Conservation (phyloP, 2,113 vertebrate species). For the Recurvirostra avosetta region DNA sequence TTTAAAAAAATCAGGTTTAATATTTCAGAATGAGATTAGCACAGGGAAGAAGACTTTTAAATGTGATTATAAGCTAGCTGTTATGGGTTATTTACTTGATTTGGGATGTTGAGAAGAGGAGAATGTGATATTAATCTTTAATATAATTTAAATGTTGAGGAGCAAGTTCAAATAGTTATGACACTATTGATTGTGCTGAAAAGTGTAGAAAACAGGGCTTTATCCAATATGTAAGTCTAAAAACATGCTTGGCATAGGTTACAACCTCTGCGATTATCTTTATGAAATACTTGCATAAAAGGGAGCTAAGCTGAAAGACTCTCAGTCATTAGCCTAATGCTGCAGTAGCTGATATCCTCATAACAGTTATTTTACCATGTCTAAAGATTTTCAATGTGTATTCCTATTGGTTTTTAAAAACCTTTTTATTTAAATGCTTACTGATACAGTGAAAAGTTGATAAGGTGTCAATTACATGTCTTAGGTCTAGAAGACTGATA, state of each 20-base stretch:
- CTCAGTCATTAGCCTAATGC: background rate
- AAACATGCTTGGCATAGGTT: background rate
- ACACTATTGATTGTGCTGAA: background rate
- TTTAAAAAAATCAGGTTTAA: background rate
- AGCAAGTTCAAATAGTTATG: background rate
- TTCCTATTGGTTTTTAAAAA: background rate
- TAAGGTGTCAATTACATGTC: background rate
- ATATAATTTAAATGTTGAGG: background rate
- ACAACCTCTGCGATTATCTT: background rate
- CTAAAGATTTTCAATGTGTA: background rate
- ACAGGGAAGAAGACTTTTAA: background rate
- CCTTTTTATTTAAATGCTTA: background rate
- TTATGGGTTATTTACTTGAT: slow-evolving; percentile 11
- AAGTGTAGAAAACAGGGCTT: background rate
- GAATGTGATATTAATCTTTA: slow-evolving; percentile 9
- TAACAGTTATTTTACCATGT: background rate
- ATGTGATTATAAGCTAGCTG: slow-evolving; percentile 3
- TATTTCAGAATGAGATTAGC: slow-evolving; percentile 28
- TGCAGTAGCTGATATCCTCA: background rate
- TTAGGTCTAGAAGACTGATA: background rate
- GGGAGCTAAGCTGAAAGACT: background rate
- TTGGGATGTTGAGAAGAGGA: background rate
- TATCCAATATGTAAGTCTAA: background rate
- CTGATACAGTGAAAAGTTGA: background rate
- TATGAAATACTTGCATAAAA: background rate